Conservation (phyloP, 1,140 invertebrate species). For the Amphibalanus amphitrite region DNA sequence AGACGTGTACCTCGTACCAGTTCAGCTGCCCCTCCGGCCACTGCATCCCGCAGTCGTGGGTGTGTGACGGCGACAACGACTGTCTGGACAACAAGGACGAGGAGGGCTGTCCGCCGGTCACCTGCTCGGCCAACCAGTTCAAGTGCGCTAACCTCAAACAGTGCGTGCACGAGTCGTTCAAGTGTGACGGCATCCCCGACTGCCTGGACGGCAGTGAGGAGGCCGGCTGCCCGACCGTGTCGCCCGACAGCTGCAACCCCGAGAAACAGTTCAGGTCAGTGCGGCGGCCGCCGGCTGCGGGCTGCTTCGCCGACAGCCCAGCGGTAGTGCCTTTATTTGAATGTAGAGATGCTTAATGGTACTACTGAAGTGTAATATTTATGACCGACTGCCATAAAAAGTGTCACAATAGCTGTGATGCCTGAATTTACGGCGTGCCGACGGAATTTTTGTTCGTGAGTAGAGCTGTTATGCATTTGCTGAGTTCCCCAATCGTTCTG, state of each 20-base stretch:
- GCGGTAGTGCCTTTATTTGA: too few relatives aligned
- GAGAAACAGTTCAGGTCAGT: slow-evolving; percentile 70
- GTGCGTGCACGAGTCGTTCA: slow-evolving; percentile 81
- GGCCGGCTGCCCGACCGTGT: slow-evolving; percentile 56
- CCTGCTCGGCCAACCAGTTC: slow-evolving; percentile 80
- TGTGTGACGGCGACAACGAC: not conserved
- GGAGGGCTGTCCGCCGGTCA: slow-evolving; percentile 84
- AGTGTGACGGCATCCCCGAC: slow-evolving; percentile 74
- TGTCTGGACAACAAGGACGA: slow-evolving; percentile 95
- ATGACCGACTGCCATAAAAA: too few relatives aligned
- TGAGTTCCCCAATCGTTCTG: too few relatives aligned
- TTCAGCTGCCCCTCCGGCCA: slow-evolving; percentile 88
- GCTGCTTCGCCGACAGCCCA: too few relatives aligned
- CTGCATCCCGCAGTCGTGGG: slow-evolving; percentile 88
- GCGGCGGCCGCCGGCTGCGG: too few relatives aligned
- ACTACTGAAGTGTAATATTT: too few relatives aligned
- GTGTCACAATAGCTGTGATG: too few relatives aligned
- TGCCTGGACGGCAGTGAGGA: slow-evolving; percentile 83
- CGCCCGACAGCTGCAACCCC: slow-evolving; percentile 64
- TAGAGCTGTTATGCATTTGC: too few relatives aligned
- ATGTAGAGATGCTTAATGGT: too few relatives aligned
- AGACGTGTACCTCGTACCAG: slow-evolving; percentile 85
- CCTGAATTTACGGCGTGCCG: too few relatives aligned
- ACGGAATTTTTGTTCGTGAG: too few relatives aligned
- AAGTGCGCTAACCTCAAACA: slow-evolving; percentile 79